Evolutionary conservation across 1,140 invertebrate genomes (phyloP), one percentile per base, ranked within the genome.

Genomic region (Drosophila mauritiana): DNA sequence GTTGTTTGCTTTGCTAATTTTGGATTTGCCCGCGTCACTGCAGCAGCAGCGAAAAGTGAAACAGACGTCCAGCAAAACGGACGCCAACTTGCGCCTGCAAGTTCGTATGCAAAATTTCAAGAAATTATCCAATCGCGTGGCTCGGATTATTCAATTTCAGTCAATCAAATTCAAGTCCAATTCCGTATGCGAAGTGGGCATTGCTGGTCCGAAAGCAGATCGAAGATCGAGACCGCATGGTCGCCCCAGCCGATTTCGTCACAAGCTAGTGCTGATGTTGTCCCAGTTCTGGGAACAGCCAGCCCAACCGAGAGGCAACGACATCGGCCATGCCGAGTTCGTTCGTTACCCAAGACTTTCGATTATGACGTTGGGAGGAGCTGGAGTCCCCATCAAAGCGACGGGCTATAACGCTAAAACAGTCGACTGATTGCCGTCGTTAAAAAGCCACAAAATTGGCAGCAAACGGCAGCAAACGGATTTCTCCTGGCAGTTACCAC

Each of bases 1-100:
- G 72, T 45, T 85, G 73, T 89, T 89, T 89, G 72, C 83, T 89
- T 88, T 89, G 83, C 83, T 89, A 88, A 88, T 88, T 86, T 86
- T 31, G 73, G 72, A 75, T 54, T 67, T 75, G 53, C 45, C 70
- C 72, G 59, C 68, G 67, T 61, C 57, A 25, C 56, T 52, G 37
- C 62, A 45, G 22, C 12, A 45, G 2, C 20, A 31, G 64, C 43
- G 17, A 36, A 88, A 79, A 83, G 84, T 70, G 73, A 88, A 73
- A 79, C 76, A 77, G 70, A 75, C 62, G 74, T 43, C 65, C 70
- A 75, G 55, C 58, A 61, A 52, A 56, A 63, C 42, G 73, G 53
- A 42, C 49, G 59, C 40, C 43, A 70, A 43, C 43, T 56, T 42
- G 22, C 54, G n/a, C 12, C 46, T 22, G 58, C 36, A n/a, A 74